These are phyloP conservation scores for Acrobasis suavella DNA, from an alignment of 2,888 invertebrate genomes.

Conservation along the genomic window DNA sequence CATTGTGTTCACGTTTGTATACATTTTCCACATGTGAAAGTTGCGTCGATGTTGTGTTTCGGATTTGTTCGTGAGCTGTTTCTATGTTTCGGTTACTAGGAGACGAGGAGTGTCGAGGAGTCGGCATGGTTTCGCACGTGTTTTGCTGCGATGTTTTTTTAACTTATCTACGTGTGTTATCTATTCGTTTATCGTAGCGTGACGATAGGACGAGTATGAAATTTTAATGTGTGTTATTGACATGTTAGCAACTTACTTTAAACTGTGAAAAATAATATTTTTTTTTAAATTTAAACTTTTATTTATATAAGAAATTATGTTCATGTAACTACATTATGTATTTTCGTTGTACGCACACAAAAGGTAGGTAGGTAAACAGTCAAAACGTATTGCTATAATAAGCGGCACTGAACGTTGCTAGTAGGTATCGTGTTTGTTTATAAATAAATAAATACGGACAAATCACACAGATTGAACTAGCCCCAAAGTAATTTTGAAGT, in stretches of 20 bases:
- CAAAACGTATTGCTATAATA: too few relatives aligned
- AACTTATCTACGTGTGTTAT: constrained; percentile 50
- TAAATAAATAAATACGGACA: too few relatives aligned
- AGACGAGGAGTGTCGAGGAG: constrained; percentile 48
- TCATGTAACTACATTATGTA: not conserved
- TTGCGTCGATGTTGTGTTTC: constrained; percentile 59
- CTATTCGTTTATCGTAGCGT: constrained; percentile 33
- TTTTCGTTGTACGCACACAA: too few relatives aligned
- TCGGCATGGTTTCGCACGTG: constrained; percentile 42
- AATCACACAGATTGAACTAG: too few relatives aligned
- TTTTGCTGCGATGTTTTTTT: constrained; percentile 41
- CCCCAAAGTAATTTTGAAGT: too few relatives aligned
- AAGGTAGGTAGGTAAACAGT: too few relatives aligned
- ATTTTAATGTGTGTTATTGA: constrained; percentile 8
- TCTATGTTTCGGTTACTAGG: constrained; percentile 71
- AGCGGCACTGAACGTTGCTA: too few relatives aligned
- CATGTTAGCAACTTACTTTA: not conserved
- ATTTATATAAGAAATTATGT: not conserved
- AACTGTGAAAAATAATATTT: not conserved
- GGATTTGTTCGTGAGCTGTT: constrained; percentile 72
- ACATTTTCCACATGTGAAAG: constrained; percentile 65
- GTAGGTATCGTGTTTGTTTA: too few relatives aligned
- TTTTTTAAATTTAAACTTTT: not conserved
- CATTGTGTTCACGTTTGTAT: constrained; percentile 55
- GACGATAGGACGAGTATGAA: constrained; percentile 34